These are phyloP conservation scores for Drosophila funebris DNA, from an alignment of 1,140 invertebrate species.

Conservation along the genomic window DNA sequence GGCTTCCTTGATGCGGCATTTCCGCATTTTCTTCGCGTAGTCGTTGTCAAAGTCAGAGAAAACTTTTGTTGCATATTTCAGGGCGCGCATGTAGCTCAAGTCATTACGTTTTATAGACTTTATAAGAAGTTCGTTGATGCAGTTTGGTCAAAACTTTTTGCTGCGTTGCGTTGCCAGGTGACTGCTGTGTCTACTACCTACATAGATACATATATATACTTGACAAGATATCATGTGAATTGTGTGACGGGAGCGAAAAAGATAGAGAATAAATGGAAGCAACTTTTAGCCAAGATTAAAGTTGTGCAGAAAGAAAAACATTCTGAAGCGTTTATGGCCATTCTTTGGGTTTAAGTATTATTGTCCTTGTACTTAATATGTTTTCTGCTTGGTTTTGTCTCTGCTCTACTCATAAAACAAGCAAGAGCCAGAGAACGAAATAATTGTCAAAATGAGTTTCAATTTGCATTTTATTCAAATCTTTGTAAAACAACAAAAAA, in stretches of 20 bases:
- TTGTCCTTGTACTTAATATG: slow-evolving; percentile 29
- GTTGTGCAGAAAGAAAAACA: slow-evolving; percentile 30
- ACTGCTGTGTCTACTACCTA: slow-evolving; percentile 15
- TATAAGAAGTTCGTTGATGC: slow-evolving; percentile 77
- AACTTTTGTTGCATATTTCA: slow-evolving; percentile 75
- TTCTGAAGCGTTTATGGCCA: slow-evolving; percentile 27
- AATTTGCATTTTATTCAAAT: slow-evolving; percentile 22
- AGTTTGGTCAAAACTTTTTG: slow-evolving; percentile 71
- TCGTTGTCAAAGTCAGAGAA: slow-evolving; percentile 64
- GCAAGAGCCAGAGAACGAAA: slow-evolving; percentile 6
- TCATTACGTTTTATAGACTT: slow-evolving; percentile 82
- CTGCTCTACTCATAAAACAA: neutral
- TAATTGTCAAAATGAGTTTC: slow-evolving; percentile 11
- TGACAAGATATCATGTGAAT: slow-evolving; percentile 6
- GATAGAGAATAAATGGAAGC: neutral
- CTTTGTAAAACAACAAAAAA: neutral
- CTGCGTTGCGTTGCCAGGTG: slow-evolving; percentile 47
- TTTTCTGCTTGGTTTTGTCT: neutral
- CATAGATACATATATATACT: slow-evolving; percentile 6
- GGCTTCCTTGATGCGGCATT: neutral
- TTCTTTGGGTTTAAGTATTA: slow-evolving; percentile 1
- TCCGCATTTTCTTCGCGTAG: slow-evolving; percentile 3
- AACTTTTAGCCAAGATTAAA: slow-evolving; percentile 35
- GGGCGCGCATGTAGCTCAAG: slow-evolving; percentile 72
- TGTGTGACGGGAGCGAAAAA: neutral